Conservation (phyloP, 2,797 vertebrate genomes). For the Pantherophis vulpinus region DNA sequence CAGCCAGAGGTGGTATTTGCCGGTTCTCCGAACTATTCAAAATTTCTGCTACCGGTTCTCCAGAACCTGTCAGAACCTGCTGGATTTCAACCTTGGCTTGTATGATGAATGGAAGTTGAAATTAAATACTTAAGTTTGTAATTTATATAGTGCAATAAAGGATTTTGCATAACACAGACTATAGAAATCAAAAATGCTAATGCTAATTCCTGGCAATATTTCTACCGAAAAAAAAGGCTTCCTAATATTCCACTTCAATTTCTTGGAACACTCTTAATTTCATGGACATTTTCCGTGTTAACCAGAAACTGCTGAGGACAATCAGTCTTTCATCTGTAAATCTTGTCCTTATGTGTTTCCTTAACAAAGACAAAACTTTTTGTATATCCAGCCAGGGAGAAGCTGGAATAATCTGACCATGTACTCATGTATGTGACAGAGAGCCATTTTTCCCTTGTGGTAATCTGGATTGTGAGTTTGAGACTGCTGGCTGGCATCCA, state of each 20-base stretch:
- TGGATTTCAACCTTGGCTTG: neutral
- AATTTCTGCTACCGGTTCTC: too few relatives aligned
- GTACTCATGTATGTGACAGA: neutral
- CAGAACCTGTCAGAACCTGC: too few relatives aligned
- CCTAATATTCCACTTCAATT: neutral
- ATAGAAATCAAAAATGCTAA: neutral
- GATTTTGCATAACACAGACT: neutral
- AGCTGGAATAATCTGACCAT: neutral
- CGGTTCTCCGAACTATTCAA: too few relatives aligned
- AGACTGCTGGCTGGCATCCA: neutral
- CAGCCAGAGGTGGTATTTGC: too few relatives aligned
- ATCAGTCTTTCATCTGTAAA: neutral
- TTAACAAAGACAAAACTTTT: neutral
- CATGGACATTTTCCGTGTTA: neutral
- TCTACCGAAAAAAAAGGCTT: neutral
- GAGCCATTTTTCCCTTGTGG: neutral
- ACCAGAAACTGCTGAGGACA: neutral
- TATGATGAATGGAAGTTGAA: neutral
- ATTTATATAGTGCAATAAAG: neutral
- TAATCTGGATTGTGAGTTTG: neutral
- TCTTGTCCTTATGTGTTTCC: neutral
- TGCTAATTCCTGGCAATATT: neutral
- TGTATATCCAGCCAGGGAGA: neutral
- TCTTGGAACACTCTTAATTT: neutral
- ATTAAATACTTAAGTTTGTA: neutral